Evolutionary conservation across 2,888 invertebrate species (phyloP), one percentile per base, ranked within the genome.

Genomic region (Caenorhabditis macrosperma): DNA sequence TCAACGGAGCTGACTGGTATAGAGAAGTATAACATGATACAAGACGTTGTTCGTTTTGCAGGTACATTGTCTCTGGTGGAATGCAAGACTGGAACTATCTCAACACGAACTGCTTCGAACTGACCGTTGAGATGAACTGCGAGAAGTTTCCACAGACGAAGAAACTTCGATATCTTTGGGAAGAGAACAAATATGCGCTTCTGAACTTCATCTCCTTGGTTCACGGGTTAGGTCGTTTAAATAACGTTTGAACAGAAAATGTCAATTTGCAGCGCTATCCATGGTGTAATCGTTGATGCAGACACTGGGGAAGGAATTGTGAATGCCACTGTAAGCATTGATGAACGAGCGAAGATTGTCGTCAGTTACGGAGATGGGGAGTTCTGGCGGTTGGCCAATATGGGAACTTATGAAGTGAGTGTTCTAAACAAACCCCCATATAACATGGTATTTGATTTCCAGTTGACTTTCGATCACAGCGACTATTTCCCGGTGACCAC

Each of bases 71-170:
- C 4, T 80, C 94, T 3, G 97, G 98, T 0, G 98, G 98, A 7
- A 98, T 99, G 98, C 98, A 98, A 92, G 99, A 99, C 92, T 99
- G 96, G 94, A 98, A 96, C 92, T 99, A 99, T 91, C 90, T 96
- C 0, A 93, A 94, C 87, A 95, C 96, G 0, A 95, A 95, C 86
- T 96, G 95, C 89, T 95, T 97, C 93, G 98, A 98, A 91, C 91
- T 99, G 1, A 99, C 98, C 0, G 91, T 99, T 7, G 98, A 99
- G 91, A 92, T 98, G 78, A 95, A 96, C 24, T 99, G 99, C 91
- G 93, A 93, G 89, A 99, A 99, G 92, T 98, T 94, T 91, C 98
- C 98, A 0, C 91, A 92, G 9, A 93, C 94, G 1, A 90, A 92
- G 0, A 93, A 95, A 74, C 91, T 99, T 67, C 93, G 94, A 0